These are phyloP conservation scores for Caenorhabditis macrosperma DNA, from an alignment of 2,888 invertebrate genomes.

Conservation along the genomic window DNA sequence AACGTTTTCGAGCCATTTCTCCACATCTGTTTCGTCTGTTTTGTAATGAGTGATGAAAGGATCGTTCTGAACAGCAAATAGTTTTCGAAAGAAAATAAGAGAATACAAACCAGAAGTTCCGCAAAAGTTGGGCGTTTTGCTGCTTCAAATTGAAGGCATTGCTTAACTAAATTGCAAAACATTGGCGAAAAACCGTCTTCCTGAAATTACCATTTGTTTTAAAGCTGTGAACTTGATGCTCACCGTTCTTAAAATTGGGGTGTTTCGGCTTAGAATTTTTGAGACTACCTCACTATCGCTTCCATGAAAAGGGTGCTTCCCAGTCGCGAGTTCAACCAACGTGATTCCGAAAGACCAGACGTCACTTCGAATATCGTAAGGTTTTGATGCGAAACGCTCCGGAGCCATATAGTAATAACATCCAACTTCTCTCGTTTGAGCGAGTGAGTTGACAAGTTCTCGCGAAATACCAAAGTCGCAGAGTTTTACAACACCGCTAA, in stretches of 20 bases:
- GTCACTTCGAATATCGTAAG: constrained; percentile 96
- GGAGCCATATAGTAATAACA: constrained; percentile 98
- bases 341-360: constrained; percentile 95
- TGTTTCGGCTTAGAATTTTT: constrained; percentile 87
- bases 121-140: constrained; percentile 73
- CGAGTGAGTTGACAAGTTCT: constrained; percentile 90
- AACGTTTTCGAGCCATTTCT: constrained; percentile 41
- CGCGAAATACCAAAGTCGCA: constrained; percentile 98
- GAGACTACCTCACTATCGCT: constrained; percentile 94
- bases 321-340: constrained; percentile 92
- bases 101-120: constrained; percentile 67
- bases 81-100: neutral
- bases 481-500: constrained; percentile 93
- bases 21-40: constrained; percentile 35
- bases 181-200: constrained; percentile 9
- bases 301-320: constrained; percentile 86
- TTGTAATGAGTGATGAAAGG: neutral
- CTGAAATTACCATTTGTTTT: neutral
- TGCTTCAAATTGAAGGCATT: constrained; percentile 73
- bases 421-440: constrained; percentile 86
- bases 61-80: constrained; percentile 4
- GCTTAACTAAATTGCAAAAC: constrained; percentile 72
- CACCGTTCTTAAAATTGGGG: constrained; percentile 44
- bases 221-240: neutral
- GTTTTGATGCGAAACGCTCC: constrained; percentile 60